Percentiles rank a stretch among this genome's conserved stretches.
Evolutionary conservation across 1,140 invertebrate species (phyloP).

Genomic region (Solenopsis fugax): DNA sequence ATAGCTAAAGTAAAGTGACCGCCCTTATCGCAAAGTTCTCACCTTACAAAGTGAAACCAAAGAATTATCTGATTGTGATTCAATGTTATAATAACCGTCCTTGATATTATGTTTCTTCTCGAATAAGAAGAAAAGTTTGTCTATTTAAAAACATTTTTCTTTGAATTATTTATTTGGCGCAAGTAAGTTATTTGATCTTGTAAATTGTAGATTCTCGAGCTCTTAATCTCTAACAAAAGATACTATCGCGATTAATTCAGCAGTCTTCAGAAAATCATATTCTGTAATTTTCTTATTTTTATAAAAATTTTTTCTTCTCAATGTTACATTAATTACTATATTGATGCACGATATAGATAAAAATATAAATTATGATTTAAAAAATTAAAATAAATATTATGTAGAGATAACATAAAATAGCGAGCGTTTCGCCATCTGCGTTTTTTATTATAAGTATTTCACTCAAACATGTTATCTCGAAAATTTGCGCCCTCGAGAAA

Average conservation of each 20-base stretch:
- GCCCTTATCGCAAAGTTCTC: constrained; percentile 11
- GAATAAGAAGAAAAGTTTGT: background rate
- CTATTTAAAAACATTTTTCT: background rate
- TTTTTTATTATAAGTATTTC: background rate
- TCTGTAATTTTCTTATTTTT: background rate
- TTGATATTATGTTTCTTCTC: background rate
- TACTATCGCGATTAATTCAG: background rate
- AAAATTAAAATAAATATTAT: constrained; percentile 1
- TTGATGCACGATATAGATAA: background rate
- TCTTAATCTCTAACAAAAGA: background rate
- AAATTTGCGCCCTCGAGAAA: constrained; percentile 35
- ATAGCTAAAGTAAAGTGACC: background rate
- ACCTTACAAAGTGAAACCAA: constrained; percentile 6
- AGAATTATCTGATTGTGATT: constrained; percentile 41
- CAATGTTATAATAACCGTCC: background rate
- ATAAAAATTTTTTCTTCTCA: background rate
- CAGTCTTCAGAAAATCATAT: background rate
- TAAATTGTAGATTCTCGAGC: background rate
- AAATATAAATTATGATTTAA: background rate
- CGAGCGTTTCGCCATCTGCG: background rate
- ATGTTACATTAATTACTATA: background rate
- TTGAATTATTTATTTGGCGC: constrained; percentile 19
- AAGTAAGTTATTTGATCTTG: background rate
- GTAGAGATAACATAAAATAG: background rate
- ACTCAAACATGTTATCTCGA: background rate